Evolutionary conservation across 2,888 invertebrate genomes (phyloP).

Genomic region (Thecocarcelia acutangulata): DNA sequence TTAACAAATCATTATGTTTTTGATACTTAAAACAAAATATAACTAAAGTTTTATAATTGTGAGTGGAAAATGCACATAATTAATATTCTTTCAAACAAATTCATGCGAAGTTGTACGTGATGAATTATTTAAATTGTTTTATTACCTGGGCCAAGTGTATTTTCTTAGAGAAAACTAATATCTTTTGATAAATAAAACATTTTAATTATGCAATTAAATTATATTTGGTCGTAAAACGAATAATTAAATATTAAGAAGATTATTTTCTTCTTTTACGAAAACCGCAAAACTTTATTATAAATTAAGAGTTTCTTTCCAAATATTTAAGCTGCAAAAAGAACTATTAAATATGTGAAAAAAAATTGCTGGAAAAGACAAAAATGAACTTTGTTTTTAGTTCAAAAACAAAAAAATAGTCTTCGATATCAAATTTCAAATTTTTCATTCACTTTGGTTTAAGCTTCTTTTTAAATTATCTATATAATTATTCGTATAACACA

Average conservation of each 20-base stretch:
- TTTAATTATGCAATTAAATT: constrained; percentile 42
- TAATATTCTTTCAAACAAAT: constrained; percentile 1
- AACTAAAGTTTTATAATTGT: constrained; percentile 35
- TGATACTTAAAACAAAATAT: constrained; percentile 25
- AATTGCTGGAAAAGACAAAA: too few relatives aligned
- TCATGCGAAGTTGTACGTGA: not conserved
- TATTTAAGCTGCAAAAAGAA: too few relatives aligned
- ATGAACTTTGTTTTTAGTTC: too few relatives aligned
- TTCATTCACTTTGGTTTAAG: too few relatives aligned
- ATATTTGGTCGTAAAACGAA: not conserved
- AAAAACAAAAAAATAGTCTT: too few relatives aligned
- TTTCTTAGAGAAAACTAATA: not conserved
- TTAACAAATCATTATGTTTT: constrained; percentile 62
- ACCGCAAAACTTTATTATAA: too few relatives aligned
- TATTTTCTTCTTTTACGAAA: too few relatives aligned
- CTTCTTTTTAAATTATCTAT: too few relatives aligned
- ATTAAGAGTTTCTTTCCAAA: too few relatives aligned
- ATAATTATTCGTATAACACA: too few relatives aligned
- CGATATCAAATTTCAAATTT: too few relatives aligned
- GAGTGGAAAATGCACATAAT: not conserved
- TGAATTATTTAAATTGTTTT: constrained; percentile 15
- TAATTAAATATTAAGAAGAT: not conserved
- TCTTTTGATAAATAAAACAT: constrained; percentile 5
- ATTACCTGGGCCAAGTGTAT: not conserved
- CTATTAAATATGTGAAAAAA: too few relatives aligned